Evolutionary conservation across 2,888 invertebrate genomes (phyloP).

Genomic region (Parthenolecanium corni): DNA sequence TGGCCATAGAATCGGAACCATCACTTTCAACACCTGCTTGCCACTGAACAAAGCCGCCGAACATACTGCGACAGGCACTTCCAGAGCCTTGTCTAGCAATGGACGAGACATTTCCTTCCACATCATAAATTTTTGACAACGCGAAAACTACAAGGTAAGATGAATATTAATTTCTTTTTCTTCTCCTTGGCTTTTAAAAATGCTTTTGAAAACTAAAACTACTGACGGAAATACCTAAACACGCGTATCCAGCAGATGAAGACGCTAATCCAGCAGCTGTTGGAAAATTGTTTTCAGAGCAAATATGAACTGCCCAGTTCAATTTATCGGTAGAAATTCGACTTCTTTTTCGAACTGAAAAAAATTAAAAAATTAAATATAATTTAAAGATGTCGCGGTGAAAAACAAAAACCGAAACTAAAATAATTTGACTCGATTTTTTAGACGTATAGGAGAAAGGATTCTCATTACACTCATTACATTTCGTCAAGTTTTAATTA

Average conservation of each 20-base stretch:
- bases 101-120: slow-evolving; percentile 43
- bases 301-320: slow-evolving; percentile 65
- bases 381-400: not conserved
- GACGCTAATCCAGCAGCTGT: slow-evolving; percentile 97
- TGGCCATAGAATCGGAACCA: slow-evolving; percentile 66
- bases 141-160: slow-evolving; percentile 48
- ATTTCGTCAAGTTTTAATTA: too few species aligned
- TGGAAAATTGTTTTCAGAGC: slow-evolving; percentile 93
- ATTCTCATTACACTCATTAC: not conserved
- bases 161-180: not conserved
- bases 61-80: slow-evolving; percentile 88
- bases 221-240: slow-evolving; percentile 49
- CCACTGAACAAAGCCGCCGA: slow-evolving; percentile 95
- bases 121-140: slow-evolving; percentile 60
- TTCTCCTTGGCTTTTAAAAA: not conserved
- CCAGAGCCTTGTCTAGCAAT: slow-evolving; percentile 84
- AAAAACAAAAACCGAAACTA: not conserved
- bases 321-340: slow-evolving; percentile 37
- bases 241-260: slow-evolving; percentile 96
- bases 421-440: not conserved
- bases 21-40: slow-evolving; percentile 51
- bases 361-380: not conserved
- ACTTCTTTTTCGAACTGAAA: slow-evolving; percentile 33
- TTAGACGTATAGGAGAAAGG: not conserved
- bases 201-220: not conserved